These are phyloP conservation scores for Atherinosoma microstoma DNA, from an alignment of 2,797 vertebrate genomes.

Conservation along the genomic window DNA sequence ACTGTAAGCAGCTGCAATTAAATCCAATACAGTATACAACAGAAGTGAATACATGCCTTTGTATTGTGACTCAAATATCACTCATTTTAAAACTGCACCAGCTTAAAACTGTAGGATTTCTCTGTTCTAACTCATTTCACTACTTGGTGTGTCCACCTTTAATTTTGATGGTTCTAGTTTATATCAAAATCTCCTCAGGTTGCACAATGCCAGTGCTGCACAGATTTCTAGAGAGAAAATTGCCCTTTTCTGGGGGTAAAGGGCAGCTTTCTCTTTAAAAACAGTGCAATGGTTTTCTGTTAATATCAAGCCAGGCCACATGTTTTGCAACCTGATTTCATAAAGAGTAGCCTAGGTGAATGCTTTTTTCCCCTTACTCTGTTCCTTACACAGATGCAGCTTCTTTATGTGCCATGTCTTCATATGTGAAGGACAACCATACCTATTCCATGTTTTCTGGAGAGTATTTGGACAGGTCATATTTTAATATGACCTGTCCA, in stretches of 20 bases:
- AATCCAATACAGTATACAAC: slow-evolving; percentile 5
- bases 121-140: background rate
- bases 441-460: background rate
- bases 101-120: background rate
- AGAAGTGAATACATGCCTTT: slow-evolving; percentile 6
- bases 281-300: background rate
- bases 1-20: slow-evolving; percentile 3
- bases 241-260: background rate
- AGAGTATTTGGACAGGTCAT: background rate
- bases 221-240: background rate
- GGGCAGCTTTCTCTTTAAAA: background rate
- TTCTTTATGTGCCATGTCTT: background rate
- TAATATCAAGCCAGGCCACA: background rate
- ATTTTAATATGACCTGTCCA: too few relatives aligned
- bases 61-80: slow-evolving; percentile 1
- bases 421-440: background rate
- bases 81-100: background rate
- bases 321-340: background rate
- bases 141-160: background rate
- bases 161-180: background rate
- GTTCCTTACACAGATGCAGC: background rate
- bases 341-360: background rate
- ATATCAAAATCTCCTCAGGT: background rate
- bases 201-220: background rate
- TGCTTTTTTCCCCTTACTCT: background rate